These are phyloP conservation scores for Tolypeutes matacus DNA, from an alignment of 2,797 vertebrate species.

Conservation along the genomic window DNA sequence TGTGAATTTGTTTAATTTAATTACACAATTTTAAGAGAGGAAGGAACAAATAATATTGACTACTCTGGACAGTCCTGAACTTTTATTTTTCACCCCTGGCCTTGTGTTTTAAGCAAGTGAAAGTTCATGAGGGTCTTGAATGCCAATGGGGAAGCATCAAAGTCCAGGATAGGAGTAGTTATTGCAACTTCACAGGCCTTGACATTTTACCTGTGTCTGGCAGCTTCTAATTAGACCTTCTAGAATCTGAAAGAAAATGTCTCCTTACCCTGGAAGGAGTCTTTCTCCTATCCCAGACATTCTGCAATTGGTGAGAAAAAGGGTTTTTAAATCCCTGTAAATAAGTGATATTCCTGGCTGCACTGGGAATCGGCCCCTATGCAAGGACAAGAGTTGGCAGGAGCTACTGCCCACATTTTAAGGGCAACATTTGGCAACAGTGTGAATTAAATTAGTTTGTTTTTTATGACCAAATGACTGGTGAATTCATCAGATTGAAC, in stretches of 20 bases:
- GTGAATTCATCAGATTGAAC: not conserved
- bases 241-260: not conserved
- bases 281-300: not conserved
- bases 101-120: not conserved
- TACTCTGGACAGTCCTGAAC: not conserved
- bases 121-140: not conserved
- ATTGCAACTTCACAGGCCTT: too few species aligned
- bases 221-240: not conserved
- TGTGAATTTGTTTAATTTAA: not conserved
- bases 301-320: not conserved
- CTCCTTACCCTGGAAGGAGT: not conserved
- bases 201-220: not conserved
- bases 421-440: accelerated
- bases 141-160: too few species aligned
- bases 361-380: accelerated
- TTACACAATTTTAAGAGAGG: not conserved
- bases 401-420: not conserved
- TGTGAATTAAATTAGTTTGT: not conserved
- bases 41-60: not conserved
- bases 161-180: accelerated
- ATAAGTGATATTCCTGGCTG: not conserved
- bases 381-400: not conserved
- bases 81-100: not conserved
- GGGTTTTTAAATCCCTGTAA: not conserved
- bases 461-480: too few species aligned